These are phyloP conservation scores for Coryphaenoides rupestris DNA, from an alignment of 2,113 vertebrate species.

Conservation along the genomic window DNA sequence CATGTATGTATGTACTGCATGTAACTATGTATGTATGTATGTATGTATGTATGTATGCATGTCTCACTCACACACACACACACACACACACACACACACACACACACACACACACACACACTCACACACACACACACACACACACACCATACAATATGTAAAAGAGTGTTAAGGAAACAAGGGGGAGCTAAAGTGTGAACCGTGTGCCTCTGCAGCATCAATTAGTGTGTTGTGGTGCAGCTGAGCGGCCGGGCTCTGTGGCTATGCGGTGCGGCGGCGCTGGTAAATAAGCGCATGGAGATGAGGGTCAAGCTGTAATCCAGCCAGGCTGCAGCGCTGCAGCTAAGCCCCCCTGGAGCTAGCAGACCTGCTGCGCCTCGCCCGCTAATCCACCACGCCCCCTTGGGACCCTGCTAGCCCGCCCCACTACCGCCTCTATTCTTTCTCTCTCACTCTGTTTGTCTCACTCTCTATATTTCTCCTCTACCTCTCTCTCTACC, in stretches of 20 bases:
- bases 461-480: no score
- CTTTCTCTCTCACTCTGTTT: background rate
- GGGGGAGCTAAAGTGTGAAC: background rate
- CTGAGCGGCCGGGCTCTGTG: background rate
- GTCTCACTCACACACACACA: slow-evolving; percentile 12
- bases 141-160: background rate
- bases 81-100: background rate
- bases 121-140: slow-evolving; percentile 10
- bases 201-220: background rate
- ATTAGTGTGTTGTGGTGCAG: background rate
- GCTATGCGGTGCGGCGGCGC: background rate
- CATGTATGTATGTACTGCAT: background rate
- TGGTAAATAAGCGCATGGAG: background rate
- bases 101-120: background rate
- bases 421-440: background rate
- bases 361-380: background rate
- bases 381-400: background rate
- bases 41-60: no score
- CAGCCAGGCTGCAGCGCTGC: background rate
- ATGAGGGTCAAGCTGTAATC: background rate
- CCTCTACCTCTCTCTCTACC: no score
- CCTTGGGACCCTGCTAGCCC: background rate
- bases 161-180: background rate
- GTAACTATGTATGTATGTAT: no score
- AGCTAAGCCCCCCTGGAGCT: background rate